These are phyloP conservation scores for Neotoma lepida DNA, from an alignment of 2,113 vertebrate genomes.

Conservation along the genomic window DNA sequence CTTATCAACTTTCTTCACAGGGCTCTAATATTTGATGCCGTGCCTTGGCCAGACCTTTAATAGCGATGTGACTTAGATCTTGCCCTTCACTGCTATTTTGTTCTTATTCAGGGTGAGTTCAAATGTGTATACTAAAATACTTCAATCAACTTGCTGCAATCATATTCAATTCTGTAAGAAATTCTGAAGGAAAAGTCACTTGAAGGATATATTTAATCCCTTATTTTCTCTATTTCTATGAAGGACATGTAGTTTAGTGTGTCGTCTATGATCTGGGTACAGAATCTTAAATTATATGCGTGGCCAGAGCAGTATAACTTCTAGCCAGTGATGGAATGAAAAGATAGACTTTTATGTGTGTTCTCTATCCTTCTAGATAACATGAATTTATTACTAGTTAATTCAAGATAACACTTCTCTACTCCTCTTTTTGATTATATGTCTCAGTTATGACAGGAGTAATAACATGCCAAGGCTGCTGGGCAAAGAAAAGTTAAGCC, in stretches of 20 bases:
- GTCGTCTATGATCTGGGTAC: not conserved
- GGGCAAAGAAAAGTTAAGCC: too few species aligned
- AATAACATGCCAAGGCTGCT: not conserved
- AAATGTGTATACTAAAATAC: not conserved
- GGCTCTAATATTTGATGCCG: constrained; percentile 9
- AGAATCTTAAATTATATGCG: not conserved
- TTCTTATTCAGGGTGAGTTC: not conserved
- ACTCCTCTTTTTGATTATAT: not conserved
- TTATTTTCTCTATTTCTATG: not conserved
- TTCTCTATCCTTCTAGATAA: not conserved
- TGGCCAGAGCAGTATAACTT: not conserved
- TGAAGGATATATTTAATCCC: constrained; percentile 25
- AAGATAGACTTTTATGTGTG: not conserved
- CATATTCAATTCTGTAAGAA: constrained; percentile 41
- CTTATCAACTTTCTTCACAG: constrained; percentile 23
- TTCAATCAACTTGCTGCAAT: constrained; percentile 27
- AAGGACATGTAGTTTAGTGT: not conserved
- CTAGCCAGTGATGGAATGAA: not conserved
- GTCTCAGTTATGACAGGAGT: not conserved
- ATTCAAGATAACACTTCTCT: not conserved
- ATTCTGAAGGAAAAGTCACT: constrained; percentile 23
- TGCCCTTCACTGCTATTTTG: not conserved
- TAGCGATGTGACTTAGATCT: not conserved
- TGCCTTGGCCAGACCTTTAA: constrained; percentile 32
- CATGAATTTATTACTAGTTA: not conserved